Conservation (phyloP, 2,113 vertebrate species). For the Dascyllus trimaculatus region DNA sequence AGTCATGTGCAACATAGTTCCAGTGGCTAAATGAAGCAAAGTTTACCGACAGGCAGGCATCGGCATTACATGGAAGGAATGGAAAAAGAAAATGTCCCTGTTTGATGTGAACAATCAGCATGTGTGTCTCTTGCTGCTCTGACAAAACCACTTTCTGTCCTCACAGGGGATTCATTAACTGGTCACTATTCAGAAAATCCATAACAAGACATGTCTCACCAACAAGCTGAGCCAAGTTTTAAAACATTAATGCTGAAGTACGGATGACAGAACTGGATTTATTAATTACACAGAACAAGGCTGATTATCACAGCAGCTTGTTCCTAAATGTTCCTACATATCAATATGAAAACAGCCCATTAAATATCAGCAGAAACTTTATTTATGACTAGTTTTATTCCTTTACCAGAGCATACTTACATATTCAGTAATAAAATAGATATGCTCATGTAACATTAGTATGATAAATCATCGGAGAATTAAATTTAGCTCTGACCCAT, state of each 20-base stretch:
- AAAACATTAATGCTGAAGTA: not conserved
- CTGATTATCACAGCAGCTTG: too few relatives aligned
- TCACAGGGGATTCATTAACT: not conserved
- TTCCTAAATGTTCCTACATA: too few relatives aligned
- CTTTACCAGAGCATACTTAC: too few relatives aligned
- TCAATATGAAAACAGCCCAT: too few relatives aligned
- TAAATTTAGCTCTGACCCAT: too few relatives aligned
- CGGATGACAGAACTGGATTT: not conserved
- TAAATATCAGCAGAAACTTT: too few relatives aligned
- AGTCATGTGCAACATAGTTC: slow-evolving; percentile 79
- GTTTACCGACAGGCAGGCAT: slow-evolving; percentile 32
- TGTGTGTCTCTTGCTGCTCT: not conserved
- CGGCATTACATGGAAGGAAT: not conserved
- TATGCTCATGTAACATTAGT: too few relatives aligned
- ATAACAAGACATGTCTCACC: not conserved
- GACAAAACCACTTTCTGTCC: not conserved
- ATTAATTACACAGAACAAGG: too few relatives aligned
- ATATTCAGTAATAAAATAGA: too few relatives aligned
- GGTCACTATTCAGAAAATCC: not conserved
- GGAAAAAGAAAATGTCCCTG: not conserved
- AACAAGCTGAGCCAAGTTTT: not conserved
- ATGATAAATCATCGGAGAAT: too few relatives aligned
- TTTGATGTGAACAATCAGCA: slow-evolving; percentile 25
- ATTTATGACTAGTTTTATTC: too few relatives aligned
- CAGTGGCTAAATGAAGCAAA: slow-evolving; percentile 34